Base-by-base conservation (phyloP, 1,140 invertebrate species). In the Cotesia glomerata region DNA sequence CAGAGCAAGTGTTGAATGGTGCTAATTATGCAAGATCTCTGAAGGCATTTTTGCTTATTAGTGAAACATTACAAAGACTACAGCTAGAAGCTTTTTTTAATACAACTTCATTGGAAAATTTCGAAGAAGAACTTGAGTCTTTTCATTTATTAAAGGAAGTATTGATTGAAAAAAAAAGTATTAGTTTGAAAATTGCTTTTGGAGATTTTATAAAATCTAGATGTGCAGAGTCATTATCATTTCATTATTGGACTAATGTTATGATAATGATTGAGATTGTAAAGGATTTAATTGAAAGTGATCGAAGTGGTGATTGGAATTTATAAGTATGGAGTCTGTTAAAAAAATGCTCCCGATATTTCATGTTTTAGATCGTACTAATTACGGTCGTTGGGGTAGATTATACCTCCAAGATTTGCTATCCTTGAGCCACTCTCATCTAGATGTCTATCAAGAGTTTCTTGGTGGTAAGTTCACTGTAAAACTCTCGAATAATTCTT, bases 41-140 rank as follows among this genome's bases (percentile, higher is more conserved):
- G 3, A 72, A 75, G 39, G 68, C 13, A 18, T 72, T 75, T 39
- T 39, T 5, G 9, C 39, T 68, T 13, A 9, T 75, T 14, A 16
- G 3, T 1, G 71, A 77, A 65, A 65, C 74, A 2, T 61, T 77
- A 51, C 9, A 13, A 52, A 39, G 64, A 34, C 35, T 74, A 16
- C 75, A 76, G 62, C 8, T 76, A 0, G 26, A 69, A 65, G 61
- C 5, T 52, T 76, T 76, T 49, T 65, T 74, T 54, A 34, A 16
- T 5, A 56, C 61, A 59, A 9, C 70, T 34, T 13, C 9, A 14
- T 3, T 52, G 36, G 58, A 52, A 62, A 61, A 59, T 26, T 70
- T 70, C 54, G 52, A 66, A 26, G 5, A 64, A 2, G 34, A 69
- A n/a, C 8, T 64, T 32, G 7, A 1, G 2, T n/a, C 16, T 11